Evolutionary conservation across 2,113 vertebrate genomes (phyloP), one percentile per base, ranked within the genome.

Genomic region (Lasiurus borealis): DNA sequence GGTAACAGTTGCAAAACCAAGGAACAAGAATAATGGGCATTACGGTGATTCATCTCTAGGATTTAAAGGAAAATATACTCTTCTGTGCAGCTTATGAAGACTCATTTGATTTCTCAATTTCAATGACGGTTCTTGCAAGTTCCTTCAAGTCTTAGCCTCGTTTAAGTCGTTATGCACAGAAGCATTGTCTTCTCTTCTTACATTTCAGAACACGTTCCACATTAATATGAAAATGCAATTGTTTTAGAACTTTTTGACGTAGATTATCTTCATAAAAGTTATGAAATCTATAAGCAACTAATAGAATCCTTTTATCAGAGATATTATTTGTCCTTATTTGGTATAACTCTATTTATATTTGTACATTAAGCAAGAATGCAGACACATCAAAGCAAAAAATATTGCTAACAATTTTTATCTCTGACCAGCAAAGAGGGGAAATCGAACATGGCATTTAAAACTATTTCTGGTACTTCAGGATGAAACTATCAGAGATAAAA

Each of bases 311-410:
- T 90, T 77, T 69, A 66, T 1, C 18, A 95, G 50, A 75, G 15
- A 44, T 29, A 83, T 10, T 62, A 29, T 12, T 71, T 93, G 95
- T 82, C 46, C 69, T 95, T 81, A 94, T 93, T 96, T 90, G 57
- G 72, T 76, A 10, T 34, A 85, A 87, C 78, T 84, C 66, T 90
- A 84, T n/a, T 81, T 77, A 72, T 23, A 40, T 48, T 85, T 2
- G 50, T 15, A 69, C 6, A 64, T 76, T 40, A 76, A 62, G 48
- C n/a, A 86, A 95, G 34, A 57, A 76, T 71, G 44, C 57, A 94
- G 92, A 90, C 31, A 85, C 71, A 77, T 8, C n/a, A 77, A 93
- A 85, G 44, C 27, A 11, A 82, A 95, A 0, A 85, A 16, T 3
- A 94, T 89, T 93, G 89, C 27, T 92, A 44, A 97, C 0, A 6